Evolutionary conservation across 2,797 vertebrate species (phyloP).

Genomic region (Pangasius larnaudii): DNA sequence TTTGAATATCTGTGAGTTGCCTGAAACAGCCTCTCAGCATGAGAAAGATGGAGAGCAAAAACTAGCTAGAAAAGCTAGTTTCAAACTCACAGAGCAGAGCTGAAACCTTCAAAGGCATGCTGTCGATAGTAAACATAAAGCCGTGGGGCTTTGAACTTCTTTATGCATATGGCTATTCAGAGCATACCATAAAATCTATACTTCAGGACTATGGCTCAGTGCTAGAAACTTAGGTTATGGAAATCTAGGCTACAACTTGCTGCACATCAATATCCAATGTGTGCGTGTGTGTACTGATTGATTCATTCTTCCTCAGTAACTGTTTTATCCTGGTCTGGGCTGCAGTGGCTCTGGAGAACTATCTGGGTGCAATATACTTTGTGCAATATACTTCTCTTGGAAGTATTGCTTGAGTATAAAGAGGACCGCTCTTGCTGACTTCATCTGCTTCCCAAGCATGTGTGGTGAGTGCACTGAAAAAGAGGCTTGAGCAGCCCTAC

Average conservation of each 20-base stretch:
- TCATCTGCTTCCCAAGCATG: background rate
- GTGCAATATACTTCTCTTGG: background rate
- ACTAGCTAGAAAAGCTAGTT: conserved; percentile 63
- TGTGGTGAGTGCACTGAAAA: background rate
- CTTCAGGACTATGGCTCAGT: background rate
- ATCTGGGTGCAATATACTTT: background rate
- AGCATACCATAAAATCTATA: conserved; percentile 22
- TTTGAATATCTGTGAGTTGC: background rate
- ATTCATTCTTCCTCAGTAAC: conserved; percentile 2
- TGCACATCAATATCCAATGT: background rate
- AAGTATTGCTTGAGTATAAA: background rate
- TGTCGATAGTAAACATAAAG: conserved; percentile 24
- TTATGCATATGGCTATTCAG: conserved; percentile 3
- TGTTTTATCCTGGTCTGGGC: background rate
- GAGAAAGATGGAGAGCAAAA: conserved; percentile 52
- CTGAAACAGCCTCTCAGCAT: conserved; percentile 62
- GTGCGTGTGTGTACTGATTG: background rate
- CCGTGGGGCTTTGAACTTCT: conserved; percentile 33
- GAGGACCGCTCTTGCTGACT: background rate
- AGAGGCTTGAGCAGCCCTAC: background rate
- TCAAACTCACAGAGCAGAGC: conserved; percentile 43
- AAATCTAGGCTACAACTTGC: conserved; percentile 21
- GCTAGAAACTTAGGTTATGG: conserved; percentile 19
- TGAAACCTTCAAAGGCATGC: conserved; percentile 65
- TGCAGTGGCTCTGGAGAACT: background rate